Percentiles rank a stretch among this genome's conserved stretches.
phyloP scores from a whole-genome alignment of 2,888 invertebrate genomes.

The Trachelus troglodyta region DNA sequence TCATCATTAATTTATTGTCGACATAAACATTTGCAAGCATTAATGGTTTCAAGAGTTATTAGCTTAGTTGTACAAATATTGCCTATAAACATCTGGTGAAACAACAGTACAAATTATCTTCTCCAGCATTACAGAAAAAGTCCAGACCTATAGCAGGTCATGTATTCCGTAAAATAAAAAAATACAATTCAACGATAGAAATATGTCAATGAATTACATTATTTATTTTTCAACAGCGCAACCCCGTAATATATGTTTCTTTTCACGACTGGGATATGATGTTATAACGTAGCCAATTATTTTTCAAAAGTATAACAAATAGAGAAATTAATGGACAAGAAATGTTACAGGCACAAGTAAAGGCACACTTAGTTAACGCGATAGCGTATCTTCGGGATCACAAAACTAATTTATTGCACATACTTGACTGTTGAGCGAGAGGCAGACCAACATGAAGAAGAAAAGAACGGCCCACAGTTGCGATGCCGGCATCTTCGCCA shows the following conservation, averaged over 20 bases:
- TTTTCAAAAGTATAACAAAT: neutral
- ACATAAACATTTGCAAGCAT: neutral
- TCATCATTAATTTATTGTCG: neutral
- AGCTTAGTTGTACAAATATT: neutral
- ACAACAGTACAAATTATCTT: neutral
- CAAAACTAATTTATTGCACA: constrained; percentile 35
- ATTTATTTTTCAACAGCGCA: neutral
- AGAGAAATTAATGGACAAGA: neutral
- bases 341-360: neutral
- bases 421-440: constrained; percentile 90
- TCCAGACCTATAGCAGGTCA: neutral
- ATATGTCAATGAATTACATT: no score
- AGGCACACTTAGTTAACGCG: neutral
- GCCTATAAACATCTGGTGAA: neutral
- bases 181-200: no score
- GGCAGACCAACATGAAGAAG: constrained; percentile 90
- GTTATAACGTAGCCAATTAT: neutral
- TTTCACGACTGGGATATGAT: neutral
- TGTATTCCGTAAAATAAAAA: neutral
- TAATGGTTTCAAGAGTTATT: neutral
- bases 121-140: neutral
- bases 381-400: neutral
- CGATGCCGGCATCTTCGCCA: constrained; percentile 92
- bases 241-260: neutral
- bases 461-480: constrained; percentile 90